phyloP scores from a whole-genome alignment of 2,797 vertebrate species.

The Picus viridis region DNA sequence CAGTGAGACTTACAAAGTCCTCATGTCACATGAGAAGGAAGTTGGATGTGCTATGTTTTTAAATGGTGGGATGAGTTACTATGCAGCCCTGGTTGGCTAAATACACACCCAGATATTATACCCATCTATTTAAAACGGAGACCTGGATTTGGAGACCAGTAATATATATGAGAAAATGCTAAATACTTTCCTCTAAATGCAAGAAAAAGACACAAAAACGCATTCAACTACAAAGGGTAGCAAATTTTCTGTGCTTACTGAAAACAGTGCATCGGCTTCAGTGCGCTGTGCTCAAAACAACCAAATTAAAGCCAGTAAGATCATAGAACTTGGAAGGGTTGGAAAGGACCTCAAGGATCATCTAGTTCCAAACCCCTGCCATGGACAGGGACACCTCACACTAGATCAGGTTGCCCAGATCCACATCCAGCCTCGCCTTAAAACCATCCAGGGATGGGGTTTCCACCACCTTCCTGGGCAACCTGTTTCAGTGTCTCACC shows the following conservation, averaged over 20 bases:
- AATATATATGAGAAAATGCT: background rate
- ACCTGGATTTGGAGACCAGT: background rate
- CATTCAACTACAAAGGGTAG: background rate
- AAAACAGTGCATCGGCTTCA: background rate
- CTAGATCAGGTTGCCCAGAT: too few relatives aligned
- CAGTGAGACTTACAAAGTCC: background rate
- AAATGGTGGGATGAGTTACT: too few relatives aligned
- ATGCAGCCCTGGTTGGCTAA: background rate
- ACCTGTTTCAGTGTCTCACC: too few relatives aligned
- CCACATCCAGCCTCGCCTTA: too few relatives aligned
- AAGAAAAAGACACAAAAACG: background rate
- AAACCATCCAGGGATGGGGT: too few relatives aligned
- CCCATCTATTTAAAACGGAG: background rate
- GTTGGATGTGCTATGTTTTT: too few relatives aligned
- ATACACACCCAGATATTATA: background rate
- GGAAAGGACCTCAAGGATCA: too few relatives aligned
- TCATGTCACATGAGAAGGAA: background rate
- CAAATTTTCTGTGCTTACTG: background rate
- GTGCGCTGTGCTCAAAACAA: background rate
- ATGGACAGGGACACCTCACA: too few relatives aligned
- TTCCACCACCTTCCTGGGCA: too few relatives aligned
- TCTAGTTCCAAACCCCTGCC: too few relatives aligned
- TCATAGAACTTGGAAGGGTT: too few relatives aligned
- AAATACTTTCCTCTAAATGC: background rate
- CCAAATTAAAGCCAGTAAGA: background rate